These are phyloP conservation scores for Metallyticus violacea DNA, from an alignment of 2,888 invertebrate species.

Conservation along the genomic window DNA sequence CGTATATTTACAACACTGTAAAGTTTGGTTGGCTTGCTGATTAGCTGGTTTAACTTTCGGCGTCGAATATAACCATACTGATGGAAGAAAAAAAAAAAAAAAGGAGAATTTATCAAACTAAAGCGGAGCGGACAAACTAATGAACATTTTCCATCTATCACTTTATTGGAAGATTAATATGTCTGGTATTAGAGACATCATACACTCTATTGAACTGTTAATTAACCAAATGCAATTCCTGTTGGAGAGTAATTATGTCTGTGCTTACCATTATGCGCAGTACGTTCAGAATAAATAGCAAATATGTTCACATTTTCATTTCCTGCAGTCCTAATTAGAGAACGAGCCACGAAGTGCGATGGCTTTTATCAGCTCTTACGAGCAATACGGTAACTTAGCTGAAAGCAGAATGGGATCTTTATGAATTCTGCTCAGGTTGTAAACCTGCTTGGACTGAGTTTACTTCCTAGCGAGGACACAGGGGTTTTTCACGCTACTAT, in stretches of 20 bases:
- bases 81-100: background rate
- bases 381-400: no score
- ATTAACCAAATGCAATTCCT: background rate
- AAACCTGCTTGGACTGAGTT: no score
- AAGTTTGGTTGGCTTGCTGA: no score
- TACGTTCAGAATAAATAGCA: background rate
- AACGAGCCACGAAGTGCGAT: no score
- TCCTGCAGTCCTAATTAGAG: no score
- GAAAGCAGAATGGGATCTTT: no score
- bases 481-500: no score
- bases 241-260: background rate
- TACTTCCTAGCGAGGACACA: no score
- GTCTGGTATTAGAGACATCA: background rate
- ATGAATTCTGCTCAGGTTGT: no score
- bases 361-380: no score
- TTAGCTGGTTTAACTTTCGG: no score
- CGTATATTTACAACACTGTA: no score
- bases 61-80: background rate
- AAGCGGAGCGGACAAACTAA: background rate
- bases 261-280: background rate
- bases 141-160: background rate
- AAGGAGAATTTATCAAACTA: background rate
- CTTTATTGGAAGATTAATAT: background rate
- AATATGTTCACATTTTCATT: background rate
- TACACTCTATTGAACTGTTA: background rate